Evolutionary conservation across 2,797 vertebrate genomes (phyloP), one percentile per base, ranked within the genome.

Genomic region (Dallia pectoralis): DNA sequence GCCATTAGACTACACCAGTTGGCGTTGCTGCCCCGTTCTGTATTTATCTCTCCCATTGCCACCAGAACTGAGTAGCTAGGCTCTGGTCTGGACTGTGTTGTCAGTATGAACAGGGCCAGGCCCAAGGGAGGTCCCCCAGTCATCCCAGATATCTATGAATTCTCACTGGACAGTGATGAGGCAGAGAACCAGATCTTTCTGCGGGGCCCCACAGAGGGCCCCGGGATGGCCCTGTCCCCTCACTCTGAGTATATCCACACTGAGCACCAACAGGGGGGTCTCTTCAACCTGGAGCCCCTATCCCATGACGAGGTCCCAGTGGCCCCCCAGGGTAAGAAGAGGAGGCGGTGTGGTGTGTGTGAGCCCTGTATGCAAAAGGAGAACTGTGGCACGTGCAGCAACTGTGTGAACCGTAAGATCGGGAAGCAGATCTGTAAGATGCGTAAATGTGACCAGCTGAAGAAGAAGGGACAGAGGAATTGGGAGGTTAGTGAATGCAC

Each of bases 371-470:
- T 93, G 63, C 89, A 91, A 61, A 92, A 86, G 62, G 91, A 93
- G 49, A 96, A 96, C 87, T 97, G 96, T 0, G 93, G 95, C 6
- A 81, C 82, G 30, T 97, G 96, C 33, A 83, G 83, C 72, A 96
- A 93, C 91, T 97, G 96, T 73, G 73, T 93, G 74, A 96, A 97
- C 85, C 94, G 95, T 70, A 94, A 91, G 81, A 95, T 93, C 0
- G 91, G 94, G 40, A 96, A 97, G 79, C 95, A 97, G 88, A 96
- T 97, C 86, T 97, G 96, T 90, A 96, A 93, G 78, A 88, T 95
- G 82, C 93, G 96, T 79, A 97, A 97, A 84, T 97, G 96, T 76
- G 92, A 95, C 5, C 84, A 91, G 66, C 92, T 97, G 75, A 95
- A 95, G 88, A 96, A 90, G 88, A 94, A 86, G 83, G 84, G 70